Percentiles rank a stretch among this genome's conserved stretches.
These are phyloP conservation scores for Sebastes itinus DNA, from an alignment of 2,797 vertebrate genomes.

Conservation along the genomic window DNA sequence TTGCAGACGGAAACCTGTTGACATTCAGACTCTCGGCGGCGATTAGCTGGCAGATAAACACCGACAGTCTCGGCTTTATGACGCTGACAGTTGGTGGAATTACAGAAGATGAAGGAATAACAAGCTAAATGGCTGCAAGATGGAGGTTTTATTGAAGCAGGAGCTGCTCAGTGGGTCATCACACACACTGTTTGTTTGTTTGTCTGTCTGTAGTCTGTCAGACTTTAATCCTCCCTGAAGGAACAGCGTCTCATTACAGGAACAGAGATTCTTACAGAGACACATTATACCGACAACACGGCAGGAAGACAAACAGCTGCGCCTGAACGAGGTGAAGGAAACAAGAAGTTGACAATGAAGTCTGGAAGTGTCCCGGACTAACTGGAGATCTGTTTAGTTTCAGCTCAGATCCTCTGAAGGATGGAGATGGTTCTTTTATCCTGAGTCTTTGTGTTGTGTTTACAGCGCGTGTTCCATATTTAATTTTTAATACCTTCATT, in stretches of 20 bases:
- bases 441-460: no score
- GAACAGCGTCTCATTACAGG: constrained; percentile 52
- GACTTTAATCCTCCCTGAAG: constrained; percentile 68
- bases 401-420: no score
- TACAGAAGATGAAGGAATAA: constrained; percentile 52
- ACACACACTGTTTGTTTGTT: constrained; percentile 31
- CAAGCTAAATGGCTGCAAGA: constrained; percentile 52
- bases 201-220: constrained; percentile 45
- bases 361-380: constrained; percentile 13
- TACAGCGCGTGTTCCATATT: no score
- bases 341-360: constrained; percentile 16
- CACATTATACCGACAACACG: constrained; percentile 39
- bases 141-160: constrained; percentile 33
- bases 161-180: constrained; percentile 54
- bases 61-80: constrained; percentile 9
- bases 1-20: constrained; percentile 4
- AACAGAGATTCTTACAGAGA: constrained; percentile 41
- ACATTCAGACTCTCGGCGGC: not conserved
- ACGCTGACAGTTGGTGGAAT: constrained; percentile 9
- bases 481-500: not conserved
- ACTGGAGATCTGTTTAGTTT: not conserved
- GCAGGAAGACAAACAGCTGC: constrained; percentile 40
- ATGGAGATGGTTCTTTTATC: no score
- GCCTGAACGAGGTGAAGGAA: constrained; percentile 15
- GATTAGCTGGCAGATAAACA: constrained; percentile 39